Percentiles rank a stretch among this genome's conserved stretches.
Evolutionary conservation across 2,797 vertebrate species (phyloP).

Genomic region (Microctenopoma lineatum): DNA sequence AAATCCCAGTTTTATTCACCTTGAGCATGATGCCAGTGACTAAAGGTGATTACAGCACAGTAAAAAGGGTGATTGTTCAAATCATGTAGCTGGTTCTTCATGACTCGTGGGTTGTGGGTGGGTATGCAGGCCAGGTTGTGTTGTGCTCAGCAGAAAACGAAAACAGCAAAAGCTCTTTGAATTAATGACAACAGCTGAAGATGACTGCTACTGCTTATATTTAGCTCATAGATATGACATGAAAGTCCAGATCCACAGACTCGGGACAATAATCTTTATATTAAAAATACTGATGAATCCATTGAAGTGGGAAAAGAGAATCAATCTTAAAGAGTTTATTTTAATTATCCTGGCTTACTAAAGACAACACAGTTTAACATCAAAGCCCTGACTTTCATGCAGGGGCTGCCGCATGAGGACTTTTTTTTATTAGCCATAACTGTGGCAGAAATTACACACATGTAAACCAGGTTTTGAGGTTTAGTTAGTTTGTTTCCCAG

Average conservation of each 20-base stretch:
- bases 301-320: conserved; percentile 1
- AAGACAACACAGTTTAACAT: conserved; percentile 28
- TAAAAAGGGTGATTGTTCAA: conserved; percentile 25
- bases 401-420: conserved; percentile 22
- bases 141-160: neutral
- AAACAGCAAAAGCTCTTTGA: conserved; percentile 3
- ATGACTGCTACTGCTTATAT: neutral
- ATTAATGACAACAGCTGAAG: neutral
- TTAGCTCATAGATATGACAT: neutral
- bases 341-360: conserved; percentile 43
- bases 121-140: neutral
- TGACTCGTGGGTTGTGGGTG: neutral
- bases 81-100: conserved; percentile 9
- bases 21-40: conserved; percentile 3
- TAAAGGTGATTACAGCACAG: conserved; percentile 15
- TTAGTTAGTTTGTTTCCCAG: conserved; percentile 30
- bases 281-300: too few species aligned
- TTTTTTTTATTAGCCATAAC: conserved; percentile 24
- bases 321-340: conserved; percentile 28
- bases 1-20: conserved; percentile 20
- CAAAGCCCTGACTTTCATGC: conserved; percentile 13
- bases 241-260: neutral
- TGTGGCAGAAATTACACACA: conserved; percentile 41
- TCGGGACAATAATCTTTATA: neutral
- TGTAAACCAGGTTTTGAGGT: conserved; percentile 51